Evolutionary conservation across 1,140 invertebrate species (phyloP), one percentile per base, ranked within the genome.

Genomic region (Drosophila rufa): DNA sequence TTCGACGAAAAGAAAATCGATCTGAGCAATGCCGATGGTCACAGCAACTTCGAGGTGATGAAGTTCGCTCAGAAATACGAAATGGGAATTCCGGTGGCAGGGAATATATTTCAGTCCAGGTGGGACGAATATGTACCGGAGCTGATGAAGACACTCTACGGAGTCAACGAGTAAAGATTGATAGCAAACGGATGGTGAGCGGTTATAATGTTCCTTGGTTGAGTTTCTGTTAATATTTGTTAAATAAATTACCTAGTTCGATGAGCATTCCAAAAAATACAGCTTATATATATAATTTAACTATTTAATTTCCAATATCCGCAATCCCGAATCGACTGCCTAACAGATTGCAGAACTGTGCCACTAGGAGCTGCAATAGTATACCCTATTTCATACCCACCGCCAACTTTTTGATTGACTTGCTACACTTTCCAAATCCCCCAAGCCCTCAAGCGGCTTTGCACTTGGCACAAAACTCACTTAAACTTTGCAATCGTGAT

Each of bases 41-140:
- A 98, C 12, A 95, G 93, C 6, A 94, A 95, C 9, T 98, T 98
- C 80, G 96, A 96, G 14, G 96, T 97, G 57, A 93, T 93, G 45
- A 95, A 96, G 15, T 98, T 91, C 7, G 51, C 73, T 0, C 30
- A 75, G 27, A 89, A 98, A 79, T 97, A 98, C 81, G 95, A 96
- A 1, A 93, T 99, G 27, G 96, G 96, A 11, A 90, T 95, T 57
- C 97, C 97, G 0, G 93, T 98, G 58, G 97, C 97, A 42, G 98
- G 96, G 7, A 99, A 98, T 89, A 96, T 98, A 83, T 99, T 96
- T 83, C 96, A 96, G 90, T 97, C 98, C 4, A 94, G 97, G 84
- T 99, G 94, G 91, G 98, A 99, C 93, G 96, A 97, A 81, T 99
- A 98, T 82, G 97, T 98, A 1, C 97, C 97, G 0, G 86, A 91